These are phyloP conservation scores for Eilema depressum DNA, from an alignment of 2,888 invertebrate species.

Conservation along the genomic window DNA sequence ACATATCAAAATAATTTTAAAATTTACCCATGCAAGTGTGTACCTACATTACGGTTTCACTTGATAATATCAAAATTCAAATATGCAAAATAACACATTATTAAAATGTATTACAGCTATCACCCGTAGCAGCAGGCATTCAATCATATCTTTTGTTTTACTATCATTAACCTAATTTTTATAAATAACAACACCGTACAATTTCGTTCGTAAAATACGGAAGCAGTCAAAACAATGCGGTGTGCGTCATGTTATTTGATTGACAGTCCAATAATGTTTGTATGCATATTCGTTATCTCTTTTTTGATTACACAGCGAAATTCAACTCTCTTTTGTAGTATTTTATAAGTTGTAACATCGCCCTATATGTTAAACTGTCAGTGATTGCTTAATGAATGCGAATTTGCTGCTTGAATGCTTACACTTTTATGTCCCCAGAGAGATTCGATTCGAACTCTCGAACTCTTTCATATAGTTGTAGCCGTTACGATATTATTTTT, in stretches of 20 bases:
- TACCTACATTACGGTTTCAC: too few relatives aligned
- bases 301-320: conserved; percentile 8
- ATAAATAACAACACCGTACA: conserved; percentile 3
- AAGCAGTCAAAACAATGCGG: conserved; percentile 18
- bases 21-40: too few relatives aligned
- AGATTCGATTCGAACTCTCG: too few relatives aligned
- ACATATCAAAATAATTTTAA: too few relatives aligned
- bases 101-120: not conserved
- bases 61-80: too few relatives aligned
- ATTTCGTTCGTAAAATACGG: not conserved
- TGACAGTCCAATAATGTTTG: conserved; percentile 47
- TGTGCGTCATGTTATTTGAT: conserved; percentile 36
- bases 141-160: conserved; percentile 11
- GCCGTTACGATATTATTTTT: too few relatives aligned
- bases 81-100: not conserved
- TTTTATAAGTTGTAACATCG: not conserved
- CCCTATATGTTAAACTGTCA: not conserved
- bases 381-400: not conserved
- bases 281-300: conserved; percentile 35
- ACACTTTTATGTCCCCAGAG: not conserved
- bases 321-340: not conserved
- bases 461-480: too few relatives aligned
- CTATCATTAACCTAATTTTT: conserved; percentile 9
- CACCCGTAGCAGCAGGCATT: not conserved
- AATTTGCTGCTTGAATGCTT: not conserved